A percentile compares a stretch with the other conserved stretches of the same genome.
phyloP scores from a whole-genome alignment of 2,797 vertebrate genomes.

The Phrynocephalus forsythii region DNA sequence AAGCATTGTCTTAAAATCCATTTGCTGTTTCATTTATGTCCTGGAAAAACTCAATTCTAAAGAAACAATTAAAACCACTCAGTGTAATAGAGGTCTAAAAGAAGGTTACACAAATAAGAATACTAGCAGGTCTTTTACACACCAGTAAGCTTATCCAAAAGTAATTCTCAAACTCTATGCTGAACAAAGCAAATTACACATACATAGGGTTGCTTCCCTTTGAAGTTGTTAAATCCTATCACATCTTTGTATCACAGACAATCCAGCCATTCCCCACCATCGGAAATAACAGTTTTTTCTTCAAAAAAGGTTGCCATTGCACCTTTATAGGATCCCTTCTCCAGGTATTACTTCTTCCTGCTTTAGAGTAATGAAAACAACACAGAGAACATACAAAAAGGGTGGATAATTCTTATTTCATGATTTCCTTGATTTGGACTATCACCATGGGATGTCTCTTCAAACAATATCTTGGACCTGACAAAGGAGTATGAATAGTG shows the following conservation, averaged over 20 bases:
- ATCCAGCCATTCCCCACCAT: neutral
- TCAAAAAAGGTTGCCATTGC: neutral
- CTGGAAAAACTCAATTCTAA: neutral
- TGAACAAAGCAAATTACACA: neutral
- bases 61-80: neutral
- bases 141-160: neutral
- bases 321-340: neutral
- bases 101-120: neutral
- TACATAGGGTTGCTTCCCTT: no score
- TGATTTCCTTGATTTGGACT: neutral
- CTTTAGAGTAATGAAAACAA: neutral
- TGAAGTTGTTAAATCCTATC: neutral
- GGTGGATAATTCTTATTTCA: neutral
- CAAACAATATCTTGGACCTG: neutral
- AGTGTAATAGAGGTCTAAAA: neutral
- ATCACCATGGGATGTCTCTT: neutral
- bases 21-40: neutral
- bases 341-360: neutral
- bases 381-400: no score
- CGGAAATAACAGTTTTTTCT: neutral
- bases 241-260: neutral
- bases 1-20: neutral
- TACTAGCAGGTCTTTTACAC: neutral
- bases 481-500: neutral
- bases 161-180: neutral